Percentiles rank a stretch among this genome's conserved stretches.
These are phyloP conservation scores for Bradypodion pumilum DNA, from an alignment of 2,797 vertebrate species.

Conservation along the genomic window DNA sequence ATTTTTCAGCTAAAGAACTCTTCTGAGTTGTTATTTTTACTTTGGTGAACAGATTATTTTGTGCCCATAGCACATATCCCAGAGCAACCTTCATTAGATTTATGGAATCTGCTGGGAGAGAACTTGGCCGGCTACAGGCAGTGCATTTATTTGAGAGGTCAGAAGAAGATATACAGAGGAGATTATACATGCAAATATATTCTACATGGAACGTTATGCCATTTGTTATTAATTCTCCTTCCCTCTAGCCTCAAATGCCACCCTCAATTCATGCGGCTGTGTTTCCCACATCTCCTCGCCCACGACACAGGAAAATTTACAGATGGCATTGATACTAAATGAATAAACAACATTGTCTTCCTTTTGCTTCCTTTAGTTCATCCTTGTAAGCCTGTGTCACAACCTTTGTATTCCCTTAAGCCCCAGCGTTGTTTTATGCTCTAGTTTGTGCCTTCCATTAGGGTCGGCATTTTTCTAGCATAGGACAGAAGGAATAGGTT, in stretches of 20 bases:
- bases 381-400: neutral
- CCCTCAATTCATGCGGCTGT: neutral
- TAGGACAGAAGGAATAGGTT: neutral
- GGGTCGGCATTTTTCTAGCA: neutral
- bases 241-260: neutral
- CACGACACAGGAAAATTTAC: constrained; percentile 21
- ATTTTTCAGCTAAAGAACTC: neutral
- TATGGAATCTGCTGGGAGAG: neutral
- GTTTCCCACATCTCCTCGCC: neutral
- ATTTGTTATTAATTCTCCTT: constrained; percentile 24
- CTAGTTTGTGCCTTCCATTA: neutral
- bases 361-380: neutral
- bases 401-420: neutral
- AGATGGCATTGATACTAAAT: constrained; percentile 22
- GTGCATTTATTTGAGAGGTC: neutral
- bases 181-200: constrained; percentile 34
- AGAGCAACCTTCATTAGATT: constrained; percentile 6
- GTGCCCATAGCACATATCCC: neutral
- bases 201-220: constrained; percentile 29
- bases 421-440: neutral
- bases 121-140: neutral
- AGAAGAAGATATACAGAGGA: constrained; percentile 15
- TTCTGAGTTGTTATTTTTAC: neutral
- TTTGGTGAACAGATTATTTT: neutral
- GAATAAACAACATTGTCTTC: constrained; percentile 24